A percentile compares a stretch with the other conserved stretches of the same genome.
Conservation (phyloP, 2,113 vertebrate species). For the Corynorhinus townsendii region DNA sequence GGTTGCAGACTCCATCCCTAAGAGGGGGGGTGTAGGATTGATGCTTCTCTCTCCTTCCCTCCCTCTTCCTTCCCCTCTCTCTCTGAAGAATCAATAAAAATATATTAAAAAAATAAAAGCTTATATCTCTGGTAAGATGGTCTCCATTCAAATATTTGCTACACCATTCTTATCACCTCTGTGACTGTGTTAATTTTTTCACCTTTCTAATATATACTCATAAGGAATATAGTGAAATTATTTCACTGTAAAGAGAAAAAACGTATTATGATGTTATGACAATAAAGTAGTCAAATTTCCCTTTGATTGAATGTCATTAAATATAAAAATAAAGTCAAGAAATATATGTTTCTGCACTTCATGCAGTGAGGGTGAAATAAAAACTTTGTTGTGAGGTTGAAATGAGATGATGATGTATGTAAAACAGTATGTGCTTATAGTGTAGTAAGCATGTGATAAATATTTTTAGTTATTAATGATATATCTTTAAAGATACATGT, state of each 20-base stretch:
- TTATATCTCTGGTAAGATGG: not conserved
- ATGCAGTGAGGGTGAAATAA: not conserved
- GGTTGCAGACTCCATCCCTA: not conserved
- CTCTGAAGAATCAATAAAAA: not conserved
- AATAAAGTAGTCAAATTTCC: not conserved
- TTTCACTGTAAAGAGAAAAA: not conserved
- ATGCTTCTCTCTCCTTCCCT: not conserved
- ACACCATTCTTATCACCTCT: not conserved
- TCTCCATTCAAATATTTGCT: not conserved
- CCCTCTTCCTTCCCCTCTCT: not conserved
- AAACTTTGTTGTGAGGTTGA: not conserved
- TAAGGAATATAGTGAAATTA: not conserved
- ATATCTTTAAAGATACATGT: not conserved
- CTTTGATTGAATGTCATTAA: not conserved
- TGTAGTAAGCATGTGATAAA: not conserved
- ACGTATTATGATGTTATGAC: not conserved
- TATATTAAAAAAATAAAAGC: not conserved
- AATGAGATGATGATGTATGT: not conserved
- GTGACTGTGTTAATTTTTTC: not conserved
- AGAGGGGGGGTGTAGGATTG: not conserved
- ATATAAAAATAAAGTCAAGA: not conserved
- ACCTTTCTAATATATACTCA: not conserved
- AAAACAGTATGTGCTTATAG: not conserved
- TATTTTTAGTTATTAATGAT: not conserved
- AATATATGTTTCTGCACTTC: not conserved